Base-by-base conservation (phyloP, 2,797 vertebrate species). In the Squalus acanthias region DNA sequence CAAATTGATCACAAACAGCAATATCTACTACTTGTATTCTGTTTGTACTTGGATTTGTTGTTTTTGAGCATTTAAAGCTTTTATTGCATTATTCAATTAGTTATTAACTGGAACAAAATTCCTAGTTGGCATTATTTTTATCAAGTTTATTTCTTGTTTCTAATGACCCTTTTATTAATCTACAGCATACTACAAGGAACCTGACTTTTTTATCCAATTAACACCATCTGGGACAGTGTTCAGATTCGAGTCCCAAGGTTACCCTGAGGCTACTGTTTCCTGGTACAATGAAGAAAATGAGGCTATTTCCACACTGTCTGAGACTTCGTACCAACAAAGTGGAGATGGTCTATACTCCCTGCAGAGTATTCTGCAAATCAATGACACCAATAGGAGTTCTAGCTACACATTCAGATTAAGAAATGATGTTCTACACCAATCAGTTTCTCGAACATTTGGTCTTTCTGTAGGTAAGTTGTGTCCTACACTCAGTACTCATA, bases 101-200 rank as follows among this genome's bases (percentile, higher is more conserved):
- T 67, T 67, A n/a, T 22, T 65, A 20, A 65, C 0, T 10, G 76
- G 33, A 39, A 39, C 10, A 46, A 26, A 88, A 50, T 57, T 63
- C 57, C 57, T 89, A 13, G 29, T 33, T 65, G 60, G 33, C 53
- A 88, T 88, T 53, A 57, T 53, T 46, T 88, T 63, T 91, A 39
- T 91, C 33, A 22, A 94, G n/a, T 94, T 53, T 53, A 39, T n/a
- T 69, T 39, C 65, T 94, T 94, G 22, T 70, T 67, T 12, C 20
- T 24, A 67, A 69, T 8, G n/a, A n/a, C 1, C 63, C 4, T 29
- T 94, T 67, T 67, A 7, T 29, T 74, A 57, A 29, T 74, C 46
- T 33, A 0, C 94, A 95, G 94, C 94, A 29, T 95, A 72, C 46
- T 95, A 95, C 46, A 72, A 29, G 24, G 94, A 95, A 74, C 94